A percentile compares a stretch with the other conserved stretches of the same genome.
These are phyloP conservation scores for Mamestra brassicae DNA, from an alignment of 2,888 invertebrate genomes.

Conservation along the genomic window DNA sequence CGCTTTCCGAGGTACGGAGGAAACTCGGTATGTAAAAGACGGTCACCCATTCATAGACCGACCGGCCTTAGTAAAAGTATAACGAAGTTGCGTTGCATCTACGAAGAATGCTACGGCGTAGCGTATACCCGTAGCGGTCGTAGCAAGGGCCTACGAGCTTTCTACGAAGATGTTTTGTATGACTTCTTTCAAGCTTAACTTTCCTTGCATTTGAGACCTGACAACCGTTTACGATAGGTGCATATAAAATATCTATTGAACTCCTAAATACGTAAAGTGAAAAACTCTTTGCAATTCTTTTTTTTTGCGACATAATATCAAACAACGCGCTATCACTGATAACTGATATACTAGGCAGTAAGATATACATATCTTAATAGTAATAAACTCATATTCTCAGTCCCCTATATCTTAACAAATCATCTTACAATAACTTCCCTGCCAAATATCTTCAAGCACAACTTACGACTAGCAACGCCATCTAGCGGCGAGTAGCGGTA, in stretches of 20 bases:
- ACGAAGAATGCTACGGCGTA: conserved; percentile 31
- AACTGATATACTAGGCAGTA: background rate
- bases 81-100: background rate
- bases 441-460: background rate
- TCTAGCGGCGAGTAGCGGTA: conserved; percentile 83
- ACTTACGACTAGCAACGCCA: conserved; percentile 74
- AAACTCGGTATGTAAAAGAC: too few species aligned
- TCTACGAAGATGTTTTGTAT: background rate
- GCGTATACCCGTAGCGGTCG: conserved; percentile 1
- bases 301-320: too few species aligned
- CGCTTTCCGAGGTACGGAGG: too few species aligned
- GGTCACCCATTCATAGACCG: too few species aligned
- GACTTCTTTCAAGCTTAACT: background rate
- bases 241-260: too few species aligned
- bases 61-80: too few species aligned
- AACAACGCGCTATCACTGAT: too few species aligned
- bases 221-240: too few species aligned
- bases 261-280: too few species aligned
- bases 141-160: conserved; percentile 8
- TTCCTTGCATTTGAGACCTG: background rate
- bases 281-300: too few species aligned
- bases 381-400: background rate
- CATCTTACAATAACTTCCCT: background rate
- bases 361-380: background rate
- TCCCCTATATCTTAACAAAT: background rate